A percentile compares a stretch with the other conserved stretches of the same genome.
Conservation (phyloP, 2,888 invertebrate genomes). For the Noctua fimbriata region DNA sequence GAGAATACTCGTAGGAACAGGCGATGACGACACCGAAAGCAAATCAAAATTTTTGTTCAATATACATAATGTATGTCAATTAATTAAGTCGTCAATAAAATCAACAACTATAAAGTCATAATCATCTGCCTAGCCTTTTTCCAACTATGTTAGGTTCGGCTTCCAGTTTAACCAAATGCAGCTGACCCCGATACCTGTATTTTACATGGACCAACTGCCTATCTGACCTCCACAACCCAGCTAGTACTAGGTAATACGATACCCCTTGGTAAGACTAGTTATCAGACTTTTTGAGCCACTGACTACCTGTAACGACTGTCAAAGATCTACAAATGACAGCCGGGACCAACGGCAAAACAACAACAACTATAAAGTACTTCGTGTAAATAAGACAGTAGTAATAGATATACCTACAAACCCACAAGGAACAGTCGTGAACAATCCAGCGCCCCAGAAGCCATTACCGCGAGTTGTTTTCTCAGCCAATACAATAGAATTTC, state of each 20-base stretch:
- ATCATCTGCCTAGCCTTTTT: too few species aligned
- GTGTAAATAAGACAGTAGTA: conserved; percentile 5
- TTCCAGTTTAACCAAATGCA: too few species aligned
- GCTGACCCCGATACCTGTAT: too few species aligned
- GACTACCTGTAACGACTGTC: too few species aligned
- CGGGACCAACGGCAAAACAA: too few species aligned
- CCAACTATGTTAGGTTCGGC: too few species aligned
- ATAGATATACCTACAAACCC: neutral
- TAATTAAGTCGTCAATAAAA: neutral
- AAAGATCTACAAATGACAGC: too few species aligned
- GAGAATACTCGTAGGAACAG: conserved; percentile 5
- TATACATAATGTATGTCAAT: neutral
- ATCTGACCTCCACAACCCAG: too few species aligned
- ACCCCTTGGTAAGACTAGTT: too few species aligned
- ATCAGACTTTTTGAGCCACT: too few species aligned
- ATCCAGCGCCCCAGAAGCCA: conserved; percentile 33
- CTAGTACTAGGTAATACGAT: too few species aligned
- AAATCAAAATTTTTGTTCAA: neutral
- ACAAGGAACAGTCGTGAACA: conserved; percentile 21
- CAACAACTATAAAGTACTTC: neutral
- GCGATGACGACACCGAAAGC: neutral
- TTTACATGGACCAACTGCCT: too few species aligned
- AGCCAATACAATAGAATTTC: conserved; percentile 59
- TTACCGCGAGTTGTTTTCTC: conserved; percentile 53
- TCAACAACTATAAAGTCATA: neutral